These are phyloP conservation scores for Leptoteleia sp. DNA, from an alignment of 1,140 invertebrate species.

Conservation along the genomic window DNA sequence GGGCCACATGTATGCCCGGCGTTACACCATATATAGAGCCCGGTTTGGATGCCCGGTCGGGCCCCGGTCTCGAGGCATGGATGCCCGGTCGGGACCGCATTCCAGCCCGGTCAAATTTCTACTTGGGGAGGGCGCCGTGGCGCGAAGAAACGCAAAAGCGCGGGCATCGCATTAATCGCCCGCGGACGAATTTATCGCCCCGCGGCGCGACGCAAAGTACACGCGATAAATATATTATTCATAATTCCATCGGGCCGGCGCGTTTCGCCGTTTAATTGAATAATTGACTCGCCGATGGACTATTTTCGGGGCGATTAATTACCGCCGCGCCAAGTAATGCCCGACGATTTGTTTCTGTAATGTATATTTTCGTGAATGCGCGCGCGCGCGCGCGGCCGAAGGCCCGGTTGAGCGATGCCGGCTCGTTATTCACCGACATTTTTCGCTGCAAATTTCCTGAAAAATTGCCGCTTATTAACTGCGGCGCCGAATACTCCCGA, in stretches of 20 bases:
- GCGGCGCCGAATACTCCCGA: conserved; percentile 61
- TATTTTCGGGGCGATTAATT: conserved; percentile 47
- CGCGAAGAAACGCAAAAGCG: conserved; percentile 43
- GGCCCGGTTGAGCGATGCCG: too few species aligned
- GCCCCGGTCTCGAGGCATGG: too few species aligned
- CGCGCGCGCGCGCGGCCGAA: too few species aligned
- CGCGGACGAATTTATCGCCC: conserved; percentile 30
- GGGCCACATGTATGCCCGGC: too few species aligned
- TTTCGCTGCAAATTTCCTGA: conserved; percentile 41
- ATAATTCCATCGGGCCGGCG: conserved; percentile 19
- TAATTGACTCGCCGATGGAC: conserved; percentile 39
- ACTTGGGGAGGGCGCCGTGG: too few species aligned
- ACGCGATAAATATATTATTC: conserved; percentile 19
- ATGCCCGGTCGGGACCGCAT: too few species aligned
- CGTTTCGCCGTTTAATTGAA: conserved; percentile 34
- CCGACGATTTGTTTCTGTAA: conserved; percentile 34
- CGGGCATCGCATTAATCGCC: conserved; percentile 32
- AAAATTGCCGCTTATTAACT: conserved; percentile 56
- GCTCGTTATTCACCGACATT: conserved; percentile 49
- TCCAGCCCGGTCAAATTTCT: too few species aligned
- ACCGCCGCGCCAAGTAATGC: conserved; percentile 36
- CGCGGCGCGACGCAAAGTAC: background rate
- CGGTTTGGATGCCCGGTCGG: too few species aligned
- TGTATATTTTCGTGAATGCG: conserved; percentile 32
- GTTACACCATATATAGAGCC: too few species aligned